Evolutionary conservation across 92 coral and sea anemone species (phyloP).

Genomic region (Siderastrea radians): DNA sequence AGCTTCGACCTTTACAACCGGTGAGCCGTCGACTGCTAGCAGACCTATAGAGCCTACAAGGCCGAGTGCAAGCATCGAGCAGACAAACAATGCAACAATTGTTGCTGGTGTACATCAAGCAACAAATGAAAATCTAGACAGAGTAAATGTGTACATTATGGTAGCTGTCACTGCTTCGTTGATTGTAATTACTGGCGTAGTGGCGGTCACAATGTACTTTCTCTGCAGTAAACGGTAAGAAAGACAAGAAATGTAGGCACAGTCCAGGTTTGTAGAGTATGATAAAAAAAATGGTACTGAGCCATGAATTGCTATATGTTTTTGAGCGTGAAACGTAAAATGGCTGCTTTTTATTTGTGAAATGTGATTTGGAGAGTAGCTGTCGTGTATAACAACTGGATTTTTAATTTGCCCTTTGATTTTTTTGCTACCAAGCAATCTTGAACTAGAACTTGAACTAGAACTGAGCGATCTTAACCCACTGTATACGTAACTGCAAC

Average conservation of each 20-base stretch:
- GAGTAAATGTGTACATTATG: not conserved
- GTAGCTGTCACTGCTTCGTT: slow-evolving; percentile 13
- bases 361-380: no score
- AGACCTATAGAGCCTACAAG: not conserved
- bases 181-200: not conserved
- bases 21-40: not conserved
- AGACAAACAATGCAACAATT: not conserved
- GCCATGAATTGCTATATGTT: not conserved
- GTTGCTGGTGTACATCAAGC: not conserved
- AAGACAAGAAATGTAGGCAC: not conserved
- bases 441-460: no score
- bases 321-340: no score
- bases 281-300: not conserved
- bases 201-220: not conserved
- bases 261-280: not conserved
- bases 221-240: slow-evolving; percentile 30
- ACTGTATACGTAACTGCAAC: no score
- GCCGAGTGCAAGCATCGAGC: not conserved
- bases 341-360: no score
- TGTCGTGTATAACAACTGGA: no score
- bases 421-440: no score
- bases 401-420: no score
- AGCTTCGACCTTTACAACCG: not conserved
- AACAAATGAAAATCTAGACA: not conserved
- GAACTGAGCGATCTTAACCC: no score